A percentile compares a stretch with the other conserved stretches of the same genome.
Evolutionary conservation across 1,140 invertebrate species (phyloP).

Genomic region (Potamilus streckersoni): DNA sequence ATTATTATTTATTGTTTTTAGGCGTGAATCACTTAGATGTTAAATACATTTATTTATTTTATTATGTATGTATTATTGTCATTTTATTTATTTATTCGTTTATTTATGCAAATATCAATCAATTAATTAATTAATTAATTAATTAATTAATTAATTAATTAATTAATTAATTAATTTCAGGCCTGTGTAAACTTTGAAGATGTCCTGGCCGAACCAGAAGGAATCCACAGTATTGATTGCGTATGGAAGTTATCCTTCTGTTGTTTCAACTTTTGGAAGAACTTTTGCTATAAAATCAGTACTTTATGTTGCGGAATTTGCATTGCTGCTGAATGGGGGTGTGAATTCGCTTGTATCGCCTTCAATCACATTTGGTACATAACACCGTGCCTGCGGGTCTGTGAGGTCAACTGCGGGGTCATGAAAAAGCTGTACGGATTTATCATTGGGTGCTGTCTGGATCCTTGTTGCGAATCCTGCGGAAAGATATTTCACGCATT

Average conservation of each 20-base stretch:
- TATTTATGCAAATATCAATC: no score
- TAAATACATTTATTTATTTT: no score
- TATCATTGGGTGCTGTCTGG: conserved; percentile 71
- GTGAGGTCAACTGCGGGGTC: conserved; percentile 74
- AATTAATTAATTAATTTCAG: no score
- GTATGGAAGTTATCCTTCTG: conserved; percentile 78
- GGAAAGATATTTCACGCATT: conserved; percentile 1
- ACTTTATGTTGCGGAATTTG: conserved; percentile 77
- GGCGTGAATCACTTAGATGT: no score
- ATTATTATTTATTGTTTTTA: no score
- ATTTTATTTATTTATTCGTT: no score
- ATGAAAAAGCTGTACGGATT: conserved; percentile 72
- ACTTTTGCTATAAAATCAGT: conserved; percentile 78
- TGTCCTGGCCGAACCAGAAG: conserved; percentile 80
- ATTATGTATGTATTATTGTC: no score
- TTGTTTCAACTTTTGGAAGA: conserved; percentile 77
- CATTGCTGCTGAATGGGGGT: conserved; percentile 76
- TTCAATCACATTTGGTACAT: conserved; percentile 70
- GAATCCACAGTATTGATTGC: conserved; percentile 68
- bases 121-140: no score
- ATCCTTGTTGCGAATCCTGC: conserved; percentile 9
- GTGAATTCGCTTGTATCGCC: conserved; percentile 79
- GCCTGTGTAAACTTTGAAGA: conserved; percentile 74
- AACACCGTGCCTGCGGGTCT: conserved; percentile 51
- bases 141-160: no score